Base-by-base conservation (phyloP, 2,113 vertebrate genomes). In the Etheostoma cragini region DNA sequence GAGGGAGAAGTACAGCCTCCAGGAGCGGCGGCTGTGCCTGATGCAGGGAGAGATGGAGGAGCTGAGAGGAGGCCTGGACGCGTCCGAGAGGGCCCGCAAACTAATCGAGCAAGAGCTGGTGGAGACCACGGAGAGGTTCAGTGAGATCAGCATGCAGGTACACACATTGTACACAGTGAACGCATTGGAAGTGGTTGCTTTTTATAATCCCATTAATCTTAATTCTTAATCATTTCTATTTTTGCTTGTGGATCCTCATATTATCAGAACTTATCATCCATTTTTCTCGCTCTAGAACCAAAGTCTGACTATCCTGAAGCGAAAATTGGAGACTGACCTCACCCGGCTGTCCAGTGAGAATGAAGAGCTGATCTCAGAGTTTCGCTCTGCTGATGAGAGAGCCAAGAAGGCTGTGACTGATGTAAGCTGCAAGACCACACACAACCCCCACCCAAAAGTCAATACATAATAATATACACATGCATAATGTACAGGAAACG, bases 271-370 rank as follows among this genome's bases (percentile, higher is more conserved):
- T n/a, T 38, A 4, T 17, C 3, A 42, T 42, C 15, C 19, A 16
- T n/a, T 60, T 67, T 42, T 56, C 30, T 65, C 6, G 13, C 63
- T 72, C 52, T 81, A 96, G 95, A 95, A 95, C 80, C 92, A 95
- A 76, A 94, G 86, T 57, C 83, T 96, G 85, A 89, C 88, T 7
- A 64, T 89, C 72, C 73, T 93, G 63, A 96, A 95, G 83, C 83
- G 92, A 69, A 96, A 95, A 84, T 81, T 96, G 80, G 93, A 95
- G 72, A 84, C 91, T 4, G 94, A 96, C 62, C 79, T 96, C 45
- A 86, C 90, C 45, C 62, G 82, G 57, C 61, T 93, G n/a, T 88
- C 88, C 80, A 94, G 90, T 0, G 90, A 96, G 78, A 95, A 95
- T 0, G 77, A 96, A 79, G 94, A 96, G 77, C 92, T 95, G 66